Base-by-base conservation (phyloP, 2,797 vertebrate genomes). In the Rousettus madagascariensis region DNA sequence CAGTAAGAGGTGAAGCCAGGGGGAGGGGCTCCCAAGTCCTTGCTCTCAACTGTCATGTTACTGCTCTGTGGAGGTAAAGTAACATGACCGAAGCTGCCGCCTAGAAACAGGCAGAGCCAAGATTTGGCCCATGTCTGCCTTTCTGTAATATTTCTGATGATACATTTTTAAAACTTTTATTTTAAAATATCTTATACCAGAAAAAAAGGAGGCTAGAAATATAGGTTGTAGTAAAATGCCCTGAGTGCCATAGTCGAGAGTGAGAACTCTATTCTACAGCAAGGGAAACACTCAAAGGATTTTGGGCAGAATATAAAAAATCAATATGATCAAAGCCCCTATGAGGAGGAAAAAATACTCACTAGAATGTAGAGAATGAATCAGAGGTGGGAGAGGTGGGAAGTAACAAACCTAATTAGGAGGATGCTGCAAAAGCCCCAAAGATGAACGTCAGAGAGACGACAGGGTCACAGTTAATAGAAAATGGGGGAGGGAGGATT, bases 261-360 rank as follows among this genome's bases (percentile, higher is more conserved):
- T 43, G 33, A 94, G 43, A 92, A 86, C 46, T 66, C n/a, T 66
- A 30, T 75, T 36, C 46, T 68, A 86, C 11, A 3, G 30, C 49
- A 91, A 80, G 20, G 36, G 13, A 87, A 65, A 88, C 12, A 5
- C 43, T 86, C 36, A 49, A 57, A 91, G 41, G 9, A 82, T 79
- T 84, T 84, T 87, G n/a, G 90, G 6, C 19, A 72, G 43, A 83
- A 95, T 92, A 69, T 65, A 22, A 75, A 77, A 94, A 80, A 30
- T 20, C 22, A 86, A 41, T 80, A 66, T 74, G 15, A 90, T 84
- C 41, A 83, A 78, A 71, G 86, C 22, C 66, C 28, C 36, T 26
- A 41, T 3, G 63, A n/a, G 10, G 65, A 75, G 26, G 8, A 28
- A 55, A 68, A 49, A 74, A 49, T 2, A 43, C 19, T 91, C 69